These are phyloP conservation scores for Diplolepis rosae DNA, from an alignment of 2,888 invertebrate species.

Conservation along the genomic window DNA sequence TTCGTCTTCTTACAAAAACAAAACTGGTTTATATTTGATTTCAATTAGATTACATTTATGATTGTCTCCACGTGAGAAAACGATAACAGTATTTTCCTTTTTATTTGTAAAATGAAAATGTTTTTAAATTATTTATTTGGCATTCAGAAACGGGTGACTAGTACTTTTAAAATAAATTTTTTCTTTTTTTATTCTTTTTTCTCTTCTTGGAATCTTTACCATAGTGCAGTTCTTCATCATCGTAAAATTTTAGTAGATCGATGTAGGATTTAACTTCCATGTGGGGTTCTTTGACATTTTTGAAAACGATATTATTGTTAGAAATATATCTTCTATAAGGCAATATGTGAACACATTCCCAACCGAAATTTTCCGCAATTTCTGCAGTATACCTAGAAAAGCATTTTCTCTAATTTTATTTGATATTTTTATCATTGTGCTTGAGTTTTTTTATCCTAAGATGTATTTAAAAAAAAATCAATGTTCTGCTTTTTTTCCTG, in stretches of 20 bases:
- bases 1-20: no score
- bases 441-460: no score
- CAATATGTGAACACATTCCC: conserved; percentile 55
- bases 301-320: conserved; percentile 55
- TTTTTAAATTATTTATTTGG: neutral
- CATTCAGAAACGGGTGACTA: no score
- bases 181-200: conserved; percentile 16
- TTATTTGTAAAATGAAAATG: no score
- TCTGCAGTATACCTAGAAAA: conserved; percentile 53
- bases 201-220: neutral
- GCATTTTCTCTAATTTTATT: neutral
- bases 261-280: conserved; percentile 54
- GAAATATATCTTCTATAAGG: conserved; percentile 55
- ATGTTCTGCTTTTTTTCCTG: no score
- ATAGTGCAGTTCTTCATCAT: conserved; percentile 38
- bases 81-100: no score
- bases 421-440: neutral
- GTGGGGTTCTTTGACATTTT: conserved; percentile 57
- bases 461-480: no score
- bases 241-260: conserved; percentile 43
- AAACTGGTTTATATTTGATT: no score
- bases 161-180: conserved; percentile 19
- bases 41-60: no score
- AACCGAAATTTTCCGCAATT: conserved; percentile 55
- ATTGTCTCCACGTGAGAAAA: no score